Conservation (phyloP, 2,888 invertebrate species). For the Cyclophora punctaria region DNA sequence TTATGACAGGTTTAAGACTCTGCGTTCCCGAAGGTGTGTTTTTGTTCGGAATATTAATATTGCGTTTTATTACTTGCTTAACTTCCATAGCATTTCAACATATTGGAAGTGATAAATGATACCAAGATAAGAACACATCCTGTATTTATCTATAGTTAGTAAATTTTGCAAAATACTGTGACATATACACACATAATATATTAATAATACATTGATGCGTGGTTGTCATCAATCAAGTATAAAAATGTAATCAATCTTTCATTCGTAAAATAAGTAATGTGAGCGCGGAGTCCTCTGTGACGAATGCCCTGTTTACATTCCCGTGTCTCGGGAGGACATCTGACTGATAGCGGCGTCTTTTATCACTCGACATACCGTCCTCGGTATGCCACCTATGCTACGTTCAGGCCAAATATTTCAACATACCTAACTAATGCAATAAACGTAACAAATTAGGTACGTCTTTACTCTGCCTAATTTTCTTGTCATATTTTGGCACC, state of each 20-base stretch:
- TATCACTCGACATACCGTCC: constrained; percentile 17
- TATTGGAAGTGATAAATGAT: neutral
- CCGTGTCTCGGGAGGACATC: constrained; percentile 44
- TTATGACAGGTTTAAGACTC: neutral
- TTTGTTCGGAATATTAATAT: constrained; percentile 7
- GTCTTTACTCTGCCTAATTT: too few species aligned
- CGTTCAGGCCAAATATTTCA: too few species aligned
- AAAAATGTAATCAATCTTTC: constrained; percentile 42
- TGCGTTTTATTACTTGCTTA: neutral
- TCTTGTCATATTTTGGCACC: too few species aligned
- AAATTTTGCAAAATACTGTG: too few species aligned
- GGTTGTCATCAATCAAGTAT: constrained; percentile 33
- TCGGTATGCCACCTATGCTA: too few species aligned
- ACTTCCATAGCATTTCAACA: neutral
- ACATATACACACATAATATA: too few species aligned
- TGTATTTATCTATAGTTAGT: too few species aligned
- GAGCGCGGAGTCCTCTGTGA: constrained; percentile 30
- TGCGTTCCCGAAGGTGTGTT: too few species aligned
- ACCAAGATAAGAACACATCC: too few species aligned
- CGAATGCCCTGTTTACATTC: constrained; percentile 64
- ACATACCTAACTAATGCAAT: too few species aligned
- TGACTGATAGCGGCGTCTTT: constrained; percentile 49
- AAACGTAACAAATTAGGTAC: too few species aligned
- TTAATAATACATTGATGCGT: too few species aligned
- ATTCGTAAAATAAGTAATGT: constrained; percentile 35